Evolutionary conservation across 2,797 vertebrate species (phyloP), one percentile per base, ranked within the genome.

Genomic region (Enteromius radiatus): DNA sequence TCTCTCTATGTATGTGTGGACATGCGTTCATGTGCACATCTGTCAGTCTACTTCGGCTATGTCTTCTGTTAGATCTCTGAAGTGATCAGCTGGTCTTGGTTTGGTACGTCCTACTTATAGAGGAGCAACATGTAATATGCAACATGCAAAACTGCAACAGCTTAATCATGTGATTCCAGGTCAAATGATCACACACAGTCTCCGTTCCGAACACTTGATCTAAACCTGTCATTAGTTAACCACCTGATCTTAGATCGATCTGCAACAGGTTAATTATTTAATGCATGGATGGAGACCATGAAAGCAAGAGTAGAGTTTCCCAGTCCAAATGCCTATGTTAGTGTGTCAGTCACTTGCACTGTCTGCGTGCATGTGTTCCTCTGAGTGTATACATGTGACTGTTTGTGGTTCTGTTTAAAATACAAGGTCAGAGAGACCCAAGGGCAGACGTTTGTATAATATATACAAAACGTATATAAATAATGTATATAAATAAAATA

Each of bases 291-390:
- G 64, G 74, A 82, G 81, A 77, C 49, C 64, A 82, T 82, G 64
- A 82, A 82, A 82, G 73, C 74, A 82, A 77, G 81, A 82, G 81
- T 82, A 82, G 73, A 76, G 81, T 82, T 82, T 82, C 81, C 76
- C 70, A 76, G 41, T 77, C 49, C 21, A 76, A 52, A 77, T 7
- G 36, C 52, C 38, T 38, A 69, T 77, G 81, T 45, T 59, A 59
- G 73, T 33, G 73, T 82, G 49, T 61, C 64, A 82, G 49, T 82
- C 81, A 59, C 49, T 82, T 69, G 19, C 73, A 68, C 52, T 21
- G 43, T n/a, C 43, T 61, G 31, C 21, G 28, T 65, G 41, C 38
- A 43, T 61, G 23, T 63, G 78, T n/a, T 10, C 41, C 1, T 4
- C 26, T 81, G 54, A 56, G 36, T 41, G n/a, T 26, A 36, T 45